These are phyloP conservation scores for Cyclura pinguis DNA, from an alignment of 2,797 vertebrate genomes.

Conservation along the genomic window DNA sequence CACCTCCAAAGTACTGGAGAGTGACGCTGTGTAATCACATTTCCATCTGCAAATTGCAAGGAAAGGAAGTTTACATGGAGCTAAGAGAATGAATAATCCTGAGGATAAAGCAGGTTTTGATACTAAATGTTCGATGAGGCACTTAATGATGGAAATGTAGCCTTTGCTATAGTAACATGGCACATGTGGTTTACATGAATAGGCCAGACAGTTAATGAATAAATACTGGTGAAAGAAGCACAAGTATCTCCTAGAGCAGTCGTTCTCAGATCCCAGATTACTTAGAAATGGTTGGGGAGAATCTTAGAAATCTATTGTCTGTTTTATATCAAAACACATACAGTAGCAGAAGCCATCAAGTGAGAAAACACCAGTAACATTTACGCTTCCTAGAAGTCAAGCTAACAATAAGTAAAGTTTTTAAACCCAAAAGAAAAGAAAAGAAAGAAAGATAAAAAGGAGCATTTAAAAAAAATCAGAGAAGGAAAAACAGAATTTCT, in stretches of 20 bases:
- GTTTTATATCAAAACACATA: background rate
- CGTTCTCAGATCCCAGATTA: background rate
- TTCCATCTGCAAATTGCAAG: conserved; percentile 57
- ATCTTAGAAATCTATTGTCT: background rate
- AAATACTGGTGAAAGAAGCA: conserved; percentile 8
- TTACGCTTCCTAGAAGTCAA: background rate
- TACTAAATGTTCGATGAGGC: conserved; percentile 33
- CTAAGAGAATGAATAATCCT: conserved; percentile 34
- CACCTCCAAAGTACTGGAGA: conserved; percentile 44
- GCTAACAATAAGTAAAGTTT: too few relatives aligned
- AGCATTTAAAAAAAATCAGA: background rate
- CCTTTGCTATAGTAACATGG: conserved; percentile 21
- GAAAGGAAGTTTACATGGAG: conserved; percentile 39
- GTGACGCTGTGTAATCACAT: conserved; percentile 57
- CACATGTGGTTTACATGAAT: conserved; percentile 2
- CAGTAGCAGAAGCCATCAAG: background rate
- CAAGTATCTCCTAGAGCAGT: background rate
- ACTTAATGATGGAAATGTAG: conserved; percentile 24
- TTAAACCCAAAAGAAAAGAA: too few relatives aligned
- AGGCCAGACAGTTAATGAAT: conserved; percentile 44
- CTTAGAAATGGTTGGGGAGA: background rate
- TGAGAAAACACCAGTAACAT: background rate
- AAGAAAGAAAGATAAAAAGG: too few relatives aligned
- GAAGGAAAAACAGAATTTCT: background rate
- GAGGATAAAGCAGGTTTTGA: conserved; percentile 32